phyloP scores from a whole-genome alignment of 2,888 invertebrate species.

The Embidobia sp. region DNA sequence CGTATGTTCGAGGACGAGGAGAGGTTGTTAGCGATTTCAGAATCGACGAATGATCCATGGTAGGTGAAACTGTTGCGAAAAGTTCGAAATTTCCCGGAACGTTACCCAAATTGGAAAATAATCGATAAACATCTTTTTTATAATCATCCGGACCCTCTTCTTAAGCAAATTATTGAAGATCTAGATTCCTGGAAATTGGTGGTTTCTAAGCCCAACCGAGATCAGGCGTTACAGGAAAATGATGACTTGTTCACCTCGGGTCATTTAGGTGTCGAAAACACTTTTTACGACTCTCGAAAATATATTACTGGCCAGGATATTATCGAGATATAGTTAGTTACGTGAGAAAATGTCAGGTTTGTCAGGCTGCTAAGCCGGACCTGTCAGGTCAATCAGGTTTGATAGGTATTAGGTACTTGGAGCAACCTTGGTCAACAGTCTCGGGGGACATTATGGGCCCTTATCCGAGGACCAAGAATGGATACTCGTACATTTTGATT shows the following conservation, averaged over 20 bases:
- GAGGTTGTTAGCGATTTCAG: too few relatives aligned
- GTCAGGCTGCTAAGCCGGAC: neutral
- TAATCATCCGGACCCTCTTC: neutral
- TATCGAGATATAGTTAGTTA: neutral
- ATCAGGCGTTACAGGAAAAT: neutral
- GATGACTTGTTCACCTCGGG: neutral
- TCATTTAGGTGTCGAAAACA: constrained; percentile 7
- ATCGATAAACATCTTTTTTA: neutral
- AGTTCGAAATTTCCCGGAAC: neutral
- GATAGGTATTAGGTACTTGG: neutral
- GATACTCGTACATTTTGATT: neutral
- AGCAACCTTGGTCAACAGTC: neutral
- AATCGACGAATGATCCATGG: too few relatives aligned
- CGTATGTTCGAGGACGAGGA: constrained; percentile 6
- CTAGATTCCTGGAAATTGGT: constrained; percentile 23
- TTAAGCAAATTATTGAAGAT: neutral
- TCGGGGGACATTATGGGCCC: constrained; percentile 1
- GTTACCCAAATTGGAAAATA: neutral
- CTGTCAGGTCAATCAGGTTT: neutral
- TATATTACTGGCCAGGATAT: constrained; percentile 7
- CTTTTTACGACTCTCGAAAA: neutral
- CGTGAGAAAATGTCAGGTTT: neutral
- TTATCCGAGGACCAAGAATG: neutral
- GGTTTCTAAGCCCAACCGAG: neutral
- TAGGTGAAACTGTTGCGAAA: neutral